phyloP scores from a whole-genome alignment of 2,113 vertebrate species.

The Philantomba maxwellii region DNA sequence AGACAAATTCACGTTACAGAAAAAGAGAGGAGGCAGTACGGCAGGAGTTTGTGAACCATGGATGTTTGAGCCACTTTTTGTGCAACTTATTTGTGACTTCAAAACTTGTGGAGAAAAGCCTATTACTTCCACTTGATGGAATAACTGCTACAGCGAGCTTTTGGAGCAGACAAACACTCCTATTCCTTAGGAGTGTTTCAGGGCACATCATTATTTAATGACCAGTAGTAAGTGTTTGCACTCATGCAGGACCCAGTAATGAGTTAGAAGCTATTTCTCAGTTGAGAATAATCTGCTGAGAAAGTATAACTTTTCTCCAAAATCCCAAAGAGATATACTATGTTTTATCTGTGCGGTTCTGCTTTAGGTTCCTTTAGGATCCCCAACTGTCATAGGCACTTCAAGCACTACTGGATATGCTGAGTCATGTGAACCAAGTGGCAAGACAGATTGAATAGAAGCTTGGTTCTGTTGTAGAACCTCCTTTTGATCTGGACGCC shows the following conservation, averaged over 20 bases:
- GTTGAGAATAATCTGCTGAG: neutral
- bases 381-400: neutral
- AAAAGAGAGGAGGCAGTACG: neutral
- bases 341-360: neutral
- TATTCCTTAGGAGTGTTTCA: neutral
- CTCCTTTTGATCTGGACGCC: neutral
- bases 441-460: neutral
- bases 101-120: neutral
- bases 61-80: neutral
- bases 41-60: neutral
- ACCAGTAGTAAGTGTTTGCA: neutral
- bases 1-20: neutral
- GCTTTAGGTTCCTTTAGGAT: neutral
- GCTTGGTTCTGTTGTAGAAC: neutral
- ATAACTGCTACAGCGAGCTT: neutral
- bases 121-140: neutral
- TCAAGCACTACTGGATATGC: neutral
- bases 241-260: neutral
- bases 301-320: neutral
- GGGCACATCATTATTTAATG: neutral
- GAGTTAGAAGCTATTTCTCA: neutral
- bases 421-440: neutral
- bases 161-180: neutral
- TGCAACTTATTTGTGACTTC: neutral
- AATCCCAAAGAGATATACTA: neutral